Evolutionary conservation across 2,113 vertebrate genomes (phyloP).

Genomic region (Leucosticte australis): DNA sequence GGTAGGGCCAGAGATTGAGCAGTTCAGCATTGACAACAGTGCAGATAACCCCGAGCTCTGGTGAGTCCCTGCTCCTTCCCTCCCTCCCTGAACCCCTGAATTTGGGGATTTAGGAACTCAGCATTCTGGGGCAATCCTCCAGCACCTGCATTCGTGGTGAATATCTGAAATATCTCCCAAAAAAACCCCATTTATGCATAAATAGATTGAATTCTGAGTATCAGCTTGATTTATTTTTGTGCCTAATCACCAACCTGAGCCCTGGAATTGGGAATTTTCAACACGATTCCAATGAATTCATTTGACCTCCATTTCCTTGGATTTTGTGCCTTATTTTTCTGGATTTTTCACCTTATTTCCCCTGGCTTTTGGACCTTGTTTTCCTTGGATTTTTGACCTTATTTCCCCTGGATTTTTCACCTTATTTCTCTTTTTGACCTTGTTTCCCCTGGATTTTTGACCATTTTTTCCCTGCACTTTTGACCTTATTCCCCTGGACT

Average conservation of each 20-base stretch:
- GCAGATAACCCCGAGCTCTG: slow-evolving; percentile 79
- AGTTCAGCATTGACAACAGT: slow-evolving; percentile 82
- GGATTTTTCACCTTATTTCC: not conserved
- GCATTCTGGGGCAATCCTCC: not conserved
- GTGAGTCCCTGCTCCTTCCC: slow-evolving; percentile 42
- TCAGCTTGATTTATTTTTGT: not conserved
- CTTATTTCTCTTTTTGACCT: too few species aligned
- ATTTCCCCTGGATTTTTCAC: rapidly evolving
- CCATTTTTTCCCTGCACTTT: too few species aligned
- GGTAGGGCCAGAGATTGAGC: slow-evolving; percentile 79
- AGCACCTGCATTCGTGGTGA: not conserved
- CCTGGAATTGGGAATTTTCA: not conserved
- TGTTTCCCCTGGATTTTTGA: too few species aligned
- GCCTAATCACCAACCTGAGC: not conserved
- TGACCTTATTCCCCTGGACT: too few species aligned
- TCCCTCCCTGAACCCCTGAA: not conserved
- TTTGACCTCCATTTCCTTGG: not conserved
- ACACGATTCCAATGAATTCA: not conserved
- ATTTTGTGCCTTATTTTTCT: not conserved
- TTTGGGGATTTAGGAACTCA: not conserved
- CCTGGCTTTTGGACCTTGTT: not conserved
- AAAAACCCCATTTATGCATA: rapidly evolving
- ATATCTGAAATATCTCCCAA: not conserved
- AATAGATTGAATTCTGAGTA: not conserved
- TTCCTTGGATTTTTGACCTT: not conserved